These are phyloP conservation scores for Ceratothoa steindachneri DNA, from an alignment of 2,888 invertebrate species.

Conservation along the genomic window DNA sequence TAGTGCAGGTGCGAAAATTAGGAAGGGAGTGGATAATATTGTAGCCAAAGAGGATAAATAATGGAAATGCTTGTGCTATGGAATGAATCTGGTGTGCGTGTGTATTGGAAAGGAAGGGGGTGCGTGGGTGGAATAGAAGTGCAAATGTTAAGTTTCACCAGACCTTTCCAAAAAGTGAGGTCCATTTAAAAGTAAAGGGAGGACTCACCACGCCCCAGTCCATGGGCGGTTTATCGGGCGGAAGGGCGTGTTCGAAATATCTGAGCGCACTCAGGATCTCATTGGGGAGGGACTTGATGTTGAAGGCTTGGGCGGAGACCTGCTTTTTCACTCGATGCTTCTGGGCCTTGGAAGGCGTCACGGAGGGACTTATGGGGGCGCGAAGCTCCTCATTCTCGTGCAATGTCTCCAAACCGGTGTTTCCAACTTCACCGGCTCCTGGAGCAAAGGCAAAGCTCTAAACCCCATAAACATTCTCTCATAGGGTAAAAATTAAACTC, in stretches of 20 bases:
- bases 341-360: conserved; percentile 48
- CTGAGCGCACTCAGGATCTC: conserved; percentile 59
- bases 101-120: too few species aligned
- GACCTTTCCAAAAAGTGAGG: too few species aligned
- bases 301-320: conserved; percentile 59
- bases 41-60: too few species aligned
- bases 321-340: conserved; percentile 53
- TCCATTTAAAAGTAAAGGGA: too few species aligned
- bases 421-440: conserved; percentile 37
- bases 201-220: conserved; percentile 51
- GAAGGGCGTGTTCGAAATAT: conserved; percentile 55
- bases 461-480: too few species aligned
- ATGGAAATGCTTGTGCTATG: too few species aligned
- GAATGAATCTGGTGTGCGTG: too few species aligned
- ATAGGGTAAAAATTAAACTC: too few species aligned
- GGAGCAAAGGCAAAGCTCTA: neutral
- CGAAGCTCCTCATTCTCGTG: conserved; percentile 8
- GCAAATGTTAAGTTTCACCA: too few species aligned
- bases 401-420: conserved; percentile 28
- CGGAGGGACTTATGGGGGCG: neutral
- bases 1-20: too few species aligned
- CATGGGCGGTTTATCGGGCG: conserved; percentile 49
- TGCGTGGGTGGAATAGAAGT: too few species aligned
- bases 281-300: conserved; percentile 59
- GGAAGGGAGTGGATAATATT: too few species aligned